Base-by-base conservation (phyloP, 92 coral and sea anemone genomes). In the Palythoa grandis region DNA sequence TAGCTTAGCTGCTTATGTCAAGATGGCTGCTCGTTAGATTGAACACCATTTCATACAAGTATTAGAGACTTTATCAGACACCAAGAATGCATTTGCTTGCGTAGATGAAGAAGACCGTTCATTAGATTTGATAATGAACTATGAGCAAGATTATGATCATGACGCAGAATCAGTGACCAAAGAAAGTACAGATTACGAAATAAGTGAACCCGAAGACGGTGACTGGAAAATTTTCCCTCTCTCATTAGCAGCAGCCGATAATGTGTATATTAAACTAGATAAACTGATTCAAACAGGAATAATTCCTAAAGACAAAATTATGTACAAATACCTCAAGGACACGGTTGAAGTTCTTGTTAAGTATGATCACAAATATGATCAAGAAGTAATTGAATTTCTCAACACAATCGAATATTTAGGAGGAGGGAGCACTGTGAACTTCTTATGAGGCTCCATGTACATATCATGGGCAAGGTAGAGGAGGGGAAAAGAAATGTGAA, bases 401-500 rank as follows among this genome's bases (percentile, higher is more conserved):
- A 85, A 85, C 82, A 85, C 87, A 37, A 67, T 84, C 19, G 65
- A 72, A 43, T 73, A 84, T 73, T 52, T 84, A 19, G 87, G 86
- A 50, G 78, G 82, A n/a, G 57, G 88, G 54, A 54, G 82, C 70
- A 84, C 82, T 7, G 79, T 52, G 22, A 72, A 84, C 63, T 67
- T 72, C 68, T 14, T 84, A 52, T 72, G 88, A 74, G 88, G 88
- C 10, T 88, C 90, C 56, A 88, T 83, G 88, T 88, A 50, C 75
- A 85, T 88, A 50, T 88, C 74, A 76, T 82, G 87, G 87, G 12
- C 72, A 88, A 83, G 87, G 93, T 29, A 83, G 83, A 76, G 89
- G 89, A 6, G 91, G 91, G 25, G 48, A 47, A 70, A 83, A 82
- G 70, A 87, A 37, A 47, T 70, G 83, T 52, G 86, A 90, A 74